phyloP scores from a whole-genome alignment of 2,797 vertebrate species.

The Bucorvus abyssinicus region DNA sequence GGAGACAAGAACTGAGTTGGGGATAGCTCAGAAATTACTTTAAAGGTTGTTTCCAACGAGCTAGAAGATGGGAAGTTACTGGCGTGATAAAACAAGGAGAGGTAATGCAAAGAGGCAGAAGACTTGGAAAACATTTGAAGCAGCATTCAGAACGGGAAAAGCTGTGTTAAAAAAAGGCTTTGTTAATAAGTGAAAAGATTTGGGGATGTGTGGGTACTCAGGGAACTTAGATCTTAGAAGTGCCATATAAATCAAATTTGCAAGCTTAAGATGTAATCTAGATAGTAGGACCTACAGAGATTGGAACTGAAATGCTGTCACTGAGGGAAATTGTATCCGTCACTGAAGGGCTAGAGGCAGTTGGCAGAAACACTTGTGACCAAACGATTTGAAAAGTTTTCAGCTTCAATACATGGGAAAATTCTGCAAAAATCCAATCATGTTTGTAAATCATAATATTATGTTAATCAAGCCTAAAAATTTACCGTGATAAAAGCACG shows the following conservation, averaged over 20 bases:
- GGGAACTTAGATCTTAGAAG: not conserved
- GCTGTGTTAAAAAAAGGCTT: not conserved
- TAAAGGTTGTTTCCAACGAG: not conserved
- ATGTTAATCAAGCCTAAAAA: not conserved
- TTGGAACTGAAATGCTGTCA: not conserved
- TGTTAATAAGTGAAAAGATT: not conserved
- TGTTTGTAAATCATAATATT: not conserved
- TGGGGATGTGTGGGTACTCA: not conserved
- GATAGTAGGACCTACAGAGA: not conserved
- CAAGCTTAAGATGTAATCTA: not conserved
- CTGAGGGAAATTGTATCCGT: not conserved
- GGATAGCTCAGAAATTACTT: not conserved
- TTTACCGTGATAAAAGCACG: not conserved
- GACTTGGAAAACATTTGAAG: not conserved
- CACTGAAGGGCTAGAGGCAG: not conserved
- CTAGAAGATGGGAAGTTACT: not conserved
- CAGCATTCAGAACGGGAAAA: not conserved
- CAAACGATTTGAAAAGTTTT: not conserved
- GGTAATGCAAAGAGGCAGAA: not conserved
- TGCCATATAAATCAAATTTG: not conserved
- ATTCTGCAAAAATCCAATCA: not conserved
- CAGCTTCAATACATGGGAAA: not conserved
- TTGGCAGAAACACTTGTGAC: not conserved
- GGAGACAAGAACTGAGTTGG: not conserved
- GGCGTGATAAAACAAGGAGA: not conserved